A percentile compares a stretch with the other conserved stretches of the same genome.
phyloP scores from a whole-genome alignment of 1,140 invertebrate species.

The Drosophila watanabei region DNA sequence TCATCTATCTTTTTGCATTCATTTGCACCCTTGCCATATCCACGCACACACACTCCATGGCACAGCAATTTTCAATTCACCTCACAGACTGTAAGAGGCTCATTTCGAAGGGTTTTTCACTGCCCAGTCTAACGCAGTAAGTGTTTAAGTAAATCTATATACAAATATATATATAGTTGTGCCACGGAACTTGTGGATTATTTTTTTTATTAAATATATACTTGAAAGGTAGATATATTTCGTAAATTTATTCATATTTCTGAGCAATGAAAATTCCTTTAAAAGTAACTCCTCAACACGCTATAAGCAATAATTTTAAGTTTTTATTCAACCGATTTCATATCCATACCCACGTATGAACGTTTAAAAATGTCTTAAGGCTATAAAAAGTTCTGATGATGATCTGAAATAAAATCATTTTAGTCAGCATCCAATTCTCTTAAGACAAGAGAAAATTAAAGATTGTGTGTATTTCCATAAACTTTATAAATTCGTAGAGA shows the following conservation, averaged over 20 bases:
- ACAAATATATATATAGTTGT: not conserved
- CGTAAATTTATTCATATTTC: not conserved
- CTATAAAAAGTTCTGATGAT: too few species aligned
- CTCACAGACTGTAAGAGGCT: slow-evolving; percentile 9
- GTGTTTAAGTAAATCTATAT: not conserved
- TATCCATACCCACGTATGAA: too few species aligned
- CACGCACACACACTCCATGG: slow-evolving; percentile 8
- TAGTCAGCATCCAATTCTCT: too few species aligned
- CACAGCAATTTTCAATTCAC: slow-evolving; percentile 10
- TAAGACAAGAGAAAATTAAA: too few species aligned
- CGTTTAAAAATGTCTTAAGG: too few species aligned
- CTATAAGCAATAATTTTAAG: too few species aligned
- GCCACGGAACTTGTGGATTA: not conserved
- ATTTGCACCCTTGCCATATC: slow-evolving; percentile 57
- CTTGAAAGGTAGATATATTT: not conserved
- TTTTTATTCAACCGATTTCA: too few species aligned
- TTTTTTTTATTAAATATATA: not conserved
- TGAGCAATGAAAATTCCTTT: too few species aligned
- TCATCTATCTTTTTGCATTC: slow-evolving; percentile 81
- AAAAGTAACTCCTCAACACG: too few species aligned
- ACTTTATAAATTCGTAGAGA: too few species aligned
- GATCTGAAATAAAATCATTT: too few species aligned
- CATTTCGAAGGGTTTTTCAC: slow-evolving; percentile 7
- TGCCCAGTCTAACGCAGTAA: not conserved
- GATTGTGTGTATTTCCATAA: too few species aligned